These are phyloP conservation scores for Gerris buenoi DNA, from an alignment of 1,140 invertebrate species.

Conservation along the genomic window DNA sequence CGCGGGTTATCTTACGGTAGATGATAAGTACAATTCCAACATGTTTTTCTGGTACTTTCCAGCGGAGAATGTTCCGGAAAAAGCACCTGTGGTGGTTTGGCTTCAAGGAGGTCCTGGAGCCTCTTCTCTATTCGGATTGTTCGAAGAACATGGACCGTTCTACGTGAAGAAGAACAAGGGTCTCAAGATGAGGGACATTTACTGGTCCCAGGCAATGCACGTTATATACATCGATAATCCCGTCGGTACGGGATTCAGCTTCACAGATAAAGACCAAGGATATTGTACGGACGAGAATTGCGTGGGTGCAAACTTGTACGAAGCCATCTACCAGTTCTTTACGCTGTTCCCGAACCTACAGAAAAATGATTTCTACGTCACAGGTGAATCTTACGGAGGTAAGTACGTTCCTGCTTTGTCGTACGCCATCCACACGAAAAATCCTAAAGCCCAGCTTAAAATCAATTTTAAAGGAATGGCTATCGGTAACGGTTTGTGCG, in stretches of 20 bases:
- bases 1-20: slow-evolving; percentile 54
- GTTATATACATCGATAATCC: slow-evolving; percentile 78
- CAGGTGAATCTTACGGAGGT: slow-evolving; percentile 50
- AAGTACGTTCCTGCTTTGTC: slow-evolving; percentile 35
- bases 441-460: slow-evolving; percentile 39
- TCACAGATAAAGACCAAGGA: slow-evolving; percentile 42
- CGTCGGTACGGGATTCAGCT: slow-evolving; percentile 34
- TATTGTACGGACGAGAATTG: slow-evolving; percentile 49
- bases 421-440: slow-evolving; percentile 36
- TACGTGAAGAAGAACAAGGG: slow-evolving; percentile 33
- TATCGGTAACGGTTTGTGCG: slow-evolving; percentile 72
- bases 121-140: slow-evolving; percentile 62
- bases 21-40: slow-evolving; percentile 47
- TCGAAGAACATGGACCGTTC: slow-evolving; percentile 45
- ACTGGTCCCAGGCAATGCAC: slow-evolving; percentile 58
- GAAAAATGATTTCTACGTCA: slow-evolving; percentile 45
- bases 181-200: slow-evolving; percentile 43
- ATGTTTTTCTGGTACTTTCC: slow-evolving; percentile 68
- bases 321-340: slow-evolving; percentile 53
- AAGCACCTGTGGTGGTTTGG: slow-evolving; percentile 53
- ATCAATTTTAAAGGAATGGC: slow-evolving; percentile 54
- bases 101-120: slow-evolving; percentile 72
- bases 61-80: slow-evolving; percentile 28
- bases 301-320: slow-evolving; percentile 49
- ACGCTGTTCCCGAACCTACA: slow-evolving; percentile 35